These are phyloP conservation scores for Mastacembelus armatus DNA, from an alignment of 2,797 vertebrate genomes.

Conservation along the genomic window DNA sequence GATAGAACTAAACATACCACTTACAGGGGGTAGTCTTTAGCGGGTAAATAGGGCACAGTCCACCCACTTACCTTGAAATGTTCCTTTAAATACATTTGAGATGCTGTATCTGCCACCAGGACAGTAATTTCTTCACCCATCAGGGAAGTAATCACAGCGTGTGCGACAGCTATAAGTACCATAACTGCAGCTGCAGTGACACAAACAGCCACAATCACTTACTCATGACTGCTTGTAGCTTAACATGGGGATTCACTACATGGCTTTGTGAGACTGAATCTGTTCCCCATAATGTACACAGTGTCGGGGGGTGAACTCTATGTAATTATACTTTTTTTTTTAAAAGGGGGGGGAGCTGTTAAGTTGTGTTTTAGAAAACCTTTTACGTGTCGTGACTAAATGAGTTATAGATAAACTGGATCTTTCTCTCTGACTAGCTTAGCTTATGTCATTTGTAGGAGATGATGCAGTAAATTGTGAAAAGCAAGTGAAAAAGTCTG, in stretches of 20 bases:
- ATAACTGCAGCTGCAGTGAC: slow-evolving; percentile 76
- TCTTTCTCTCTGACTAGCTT: no score
- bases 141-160: slow-evolving; percentile 80
- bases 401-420: neutral
- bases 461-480: no score
- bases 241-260: slow-evolving; percentile 40
- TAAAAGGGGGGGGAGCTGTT: neutral
- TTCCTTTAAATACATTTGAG: slow-evolving; percentile 70
- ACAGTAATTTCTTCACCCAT: slow-evolving; percentile 77
- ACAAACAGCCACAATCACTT: slow-evolving; percentile 57
- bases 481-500: no score
- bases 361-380: slow-evolving; percentile 4
- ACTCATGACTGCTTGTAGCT: slow-evolving; percentile 41
- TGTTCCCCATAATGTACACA: neutral
- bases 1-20: slow-evolving; percentile 19
- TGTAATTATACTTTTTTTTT: neutral
- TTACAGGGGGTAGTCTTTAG: slow-evolving; percentile 32
- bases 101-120: slow-evolving; percentile 69
- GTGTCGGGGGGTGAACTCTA: neutral
- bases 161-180: slow-evolving; percentile 63
- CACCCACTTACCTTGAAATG: slow-evolving; percentile 47
- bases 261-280: slow-evolving; percentile 8
- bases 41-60: slow-evolving; percentile 33
- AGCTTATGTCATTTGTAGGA: no score
- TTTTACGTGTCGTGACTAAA: neutral